These are phyloP conservation scores for Leucophenga maculata DNA, from an alignment of 2,888 invertebrate genomes.

Conservation along the genomic window DNA sequence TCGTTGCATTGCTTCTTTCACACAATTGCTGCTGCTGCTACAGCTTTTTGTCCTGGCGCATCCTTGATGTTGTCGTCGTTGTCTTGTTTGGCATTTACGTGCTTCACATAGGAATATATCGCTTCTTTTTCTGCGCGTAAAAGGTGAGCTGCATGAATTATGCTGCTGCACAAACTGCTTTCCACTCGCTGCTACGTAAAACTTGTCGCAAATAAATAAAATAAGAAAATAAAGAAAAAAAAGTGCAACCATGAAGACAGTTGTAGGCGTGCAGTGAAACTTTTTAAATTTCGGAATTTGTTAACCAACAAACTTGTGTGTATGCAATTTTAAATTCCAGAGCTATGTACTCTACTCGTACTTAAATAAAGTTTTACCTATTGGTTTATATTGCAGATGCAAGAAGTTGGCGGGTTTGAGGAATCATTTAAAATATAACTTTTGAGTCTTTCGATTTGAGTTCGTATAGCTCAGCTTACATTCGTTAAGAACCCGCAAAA, in stretches of 20 bases:
- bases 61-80: too few species aligned
- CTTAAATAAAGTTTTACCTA: background rate
- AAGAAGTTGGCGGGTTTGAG: background rate
- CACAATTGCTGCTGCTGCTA: too few species aligned
- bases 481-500: too few species aligned
- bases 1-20: conserved; percentile 29
- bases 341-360: too few species aligned
- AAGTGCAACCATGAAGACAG: background rate
- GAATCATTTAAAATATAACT: too few species aligned
- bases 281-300: conserved; percentile 19
- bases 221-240: background rate
- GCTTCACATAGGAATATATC: conserved; percentile 49
- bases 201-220: background rate
- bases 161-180: conserved; percentile 39
- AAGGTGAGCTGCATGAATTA: conserved; percentile 55
- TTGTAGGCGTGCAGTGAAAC: conserved; percentile 1
- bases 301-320: conserved; percentile 47
- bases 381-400: background rate
- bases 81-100: conserved; percentile 60
- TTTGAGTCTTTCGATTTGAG: too few species aligned
- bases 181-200: conserved; percentile 1
- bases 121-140: conserved; percentile 31
- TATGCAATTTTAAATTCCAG: too few species aligned
- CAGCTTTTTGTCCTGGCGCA: too few species aligned
- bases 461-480: too few species aligned